A percentile compares a stretch with the other conserved stretches of the same genome.
Evolutionary conservation across 2,888 invertebrate genomes (phyloP).

Genomic region (Caenorhabditis zanzibari): DNA sequence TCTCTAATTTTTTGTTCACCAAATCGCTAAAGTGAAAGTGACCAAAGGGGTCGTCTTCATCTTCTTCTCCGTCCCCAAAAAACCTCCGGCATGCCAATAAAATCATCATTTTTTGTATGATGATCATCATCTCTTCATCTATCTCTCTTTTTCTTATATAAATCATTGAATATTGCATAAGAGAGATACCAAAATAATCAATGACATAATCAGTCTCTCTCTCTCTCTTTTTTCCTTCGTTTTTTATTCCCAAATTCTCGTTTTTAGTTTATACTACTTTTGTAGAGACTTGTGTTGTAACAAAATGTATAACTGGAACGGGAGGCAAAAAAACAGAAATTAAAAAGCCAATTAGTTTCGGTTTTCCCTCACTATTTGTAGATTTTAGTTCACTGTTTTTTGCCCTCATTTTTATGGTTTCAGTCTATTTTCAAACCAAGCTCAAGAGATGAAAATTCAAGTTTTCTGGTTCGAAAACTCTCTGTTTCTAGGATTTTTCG

Average conservation of each 20-base stretch:
- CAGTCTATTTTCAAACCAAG: not conserved
- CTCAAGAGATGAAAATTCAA: no score
- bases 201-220: slow-evolving; percentile 15
- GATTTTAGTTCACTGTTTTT: not conserved
- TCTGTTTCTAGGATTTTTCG: no score
- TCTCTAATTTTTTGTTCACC: slow-evolving; percentile 8
- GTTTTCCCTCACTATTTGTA: slow-evolving; percentile 14
- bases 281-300: slow-evolving; percentile 32
- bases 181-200: slow-evolving; percentile 10
- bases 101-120: not conserved
- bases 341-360: slow-evolving; percentile 15
- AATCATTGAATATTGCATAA: slow-evolving; percentile 16
- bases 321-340: not conserved
- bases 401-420: not conserved
- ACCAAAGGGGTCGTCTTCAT: not conserved
- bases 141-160: slow-evolving; percentile 7
- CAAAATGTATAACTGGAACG: slow-evolving; percentile 38
- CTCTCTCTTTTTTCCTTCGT: not conserved
- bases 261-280: slow-evolving; percentile 8
- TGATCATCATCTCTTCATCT: not conserved
- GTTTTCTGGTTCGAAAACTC: no score
- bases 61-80: not conserved
- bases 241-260: slow-evolving; percentile 1
- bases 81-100: slow-evolving; percentile 24
- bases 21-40: slow-evolving; percentile 32